Evolutionary conservation across 2,888 invertebrate genomes (phyloP).

Genomic region (Ochropacha duplaris): DNA sequence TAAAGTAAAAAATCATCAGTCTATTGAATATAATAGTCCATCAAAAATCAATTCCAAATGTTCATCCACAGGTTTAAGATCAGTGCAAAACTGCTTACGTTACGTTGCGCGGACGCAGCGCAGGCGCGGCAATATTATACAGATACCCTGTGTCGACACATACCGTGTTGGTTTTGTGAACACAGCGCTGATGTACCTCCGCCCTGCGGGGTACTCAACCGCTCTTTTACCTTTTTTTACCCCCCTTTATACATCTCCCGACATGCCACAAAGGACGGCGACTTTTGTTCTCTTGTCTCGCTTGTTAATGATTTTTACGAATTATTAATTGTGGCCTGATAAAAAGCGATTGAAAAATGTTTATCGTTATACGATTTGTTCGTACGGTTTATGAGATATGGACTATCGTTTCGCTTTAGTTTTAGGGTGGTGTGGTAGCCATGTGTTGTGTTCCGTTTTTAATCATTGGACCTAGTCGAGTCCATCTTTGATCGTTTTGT

Average conservation of each 20-base stretch:
- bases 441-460: slow-evolving; percentile 39
- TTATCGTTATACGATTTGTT: slow-evolving; percentile 57
- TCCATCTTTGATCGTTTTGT: too few species aligned
- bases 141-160: slow-evolving; percentile 61
- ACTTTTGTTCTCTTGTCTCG: slow-evolving; percentile 80
- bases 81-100: background rate
- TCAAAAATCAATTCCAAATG: background rate
- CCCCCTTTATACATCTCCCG: slow-evolving; percentile 57
- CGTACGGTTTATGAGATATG: slow-evolving; percentile 31
- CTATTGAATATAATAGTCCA: too few species aligned
- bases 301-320: slow-evolving; percentile 81
- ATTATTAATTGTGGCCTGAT: slow-evolving; percentile 78
- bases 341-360: slow-evolving; percentile 78
- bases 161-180: slow-evolving; percentile 73
- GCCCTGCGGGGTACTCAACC: slow-evolving; percentile 60
- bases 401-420: slow-evolving; percentile 28
- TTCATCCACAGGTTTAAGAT: background rate
- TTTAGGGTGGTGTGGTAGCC: slow-evolving; percentile 38
- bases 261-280: slow-evolving; percentile 76
- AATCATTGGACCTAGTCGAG: slow-evolving; percentile 17
- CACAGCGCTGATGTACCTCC: slow-evolving; percentile 38
- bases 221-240: slow-evolving; percentile 50
- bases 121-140: slow-evolving; percentile 42
- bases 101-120: background rate
- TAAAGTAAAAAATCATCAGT: too few species aligned